Conservation (phyloP, 2,797 vertebrate species). For the Discoglossus pictus region DNA sequence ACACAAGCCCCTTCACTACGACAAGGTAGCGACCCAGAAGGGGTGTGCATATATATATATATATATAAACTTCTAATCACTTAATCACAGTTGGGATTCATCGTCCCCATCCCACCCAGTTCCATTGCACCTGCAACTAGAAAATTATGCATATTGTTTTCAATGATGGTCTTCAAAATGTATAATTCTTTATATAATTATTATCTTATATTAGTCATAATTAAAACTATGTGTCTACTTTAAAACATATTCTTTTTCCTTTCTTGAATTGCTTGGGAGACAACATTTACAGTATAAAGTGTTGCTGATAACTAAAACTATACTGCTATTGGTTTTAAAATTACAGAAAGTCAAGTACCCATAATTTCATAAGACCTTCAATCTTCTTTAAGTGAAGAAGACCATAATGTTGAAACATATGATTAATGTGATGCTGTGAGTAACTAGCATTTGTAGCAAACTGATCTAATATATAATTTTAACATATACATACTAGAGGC, state of each 20-base stretch:
- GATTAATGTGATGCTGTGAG: slow-evolving; percentile 40
- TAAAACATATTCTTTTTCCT: slow-evolving; percentile 9
- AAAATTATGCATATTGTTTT: neutral
- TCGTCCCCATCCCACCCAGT: too few relatives aligned
- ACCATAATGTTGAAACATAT: slow-evolving; percentile 34
- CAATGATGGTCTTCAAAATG: neutral
- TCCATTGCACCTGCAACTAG: too few relatives aligned
- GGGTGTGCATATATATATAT: too few relatives aligned
- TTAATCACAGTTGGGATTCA: too few relatives aligned
- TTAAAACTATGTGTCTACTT: slow-evolving; percentile 20
- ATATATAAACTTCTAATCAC: too few relatives aligned
- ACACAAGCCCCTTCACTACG: too few relatives aligned
- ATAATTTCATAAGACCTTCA: slow-evolving; percentile 25
- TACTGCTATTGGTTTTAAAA: slow-evolving; percentile 20
- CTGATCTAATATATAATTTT: slow-evolving; percentile 45
- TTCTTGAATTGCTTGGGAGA: slow-evolving; percentile 22
- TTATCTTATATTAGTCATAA: slow-evolving; percentile 31
- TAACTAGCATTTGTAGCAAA: slow-evolving; percentile 38
- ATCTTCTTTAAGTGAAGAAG: slow-evolving; percentile 31
- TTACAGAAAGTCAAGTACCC: slow-evolving; percentile 35
- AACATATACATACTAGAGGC: slow-evolving; percentile 30
- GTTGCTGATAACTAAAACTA: slow-evolving; percentile 27
- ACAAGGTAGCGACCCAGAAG: too few relatives aligned
- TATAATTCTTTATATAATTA: slow-evolving; percentile 6
- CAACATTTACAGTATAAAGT: slow-evolving; percentile 30